These are phyloP conservation scores for Ictidomys tridecemlineatus DNA, from an alignment of 2,113 vertebrate genomes.

Conservation along the genomic window DNA sequence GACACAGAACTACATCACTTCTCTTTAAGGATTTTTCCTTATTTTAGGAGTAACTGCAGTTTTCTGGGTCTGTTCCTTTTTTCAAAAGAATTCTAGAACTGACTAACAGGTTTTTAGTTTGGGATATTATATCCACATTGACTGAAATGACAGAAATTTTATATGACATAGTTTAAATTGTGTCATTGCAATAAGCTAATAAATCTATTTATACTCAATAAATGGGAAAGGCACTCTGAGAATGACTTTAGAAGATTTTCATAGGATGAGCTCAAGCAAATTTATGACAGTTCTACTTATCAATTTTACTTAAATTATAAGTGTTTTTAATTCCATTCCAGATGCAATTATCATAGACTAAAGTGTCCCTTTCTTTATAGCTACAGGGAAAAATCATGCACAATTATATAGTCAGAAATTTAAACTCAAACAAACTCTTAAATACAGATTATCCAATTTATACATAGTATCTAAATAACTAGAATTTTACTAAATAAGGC, in stretches of 20 bases:
- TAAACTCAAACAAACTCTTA: slow-evolving; percentile 57
- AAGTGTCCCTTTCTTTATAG: slow-evolving; percentile 3
- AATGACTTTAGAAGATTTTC: background rate
- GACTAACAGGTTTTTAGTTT: background rate
- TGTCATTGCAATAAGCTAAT: slow-evolving; percentile 32
- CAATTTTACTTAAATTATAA: slow-evolving; percentile 65
- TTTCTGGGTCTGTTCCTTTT: background rate
- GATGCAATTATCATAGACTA: slow-evolving; percentile 30
- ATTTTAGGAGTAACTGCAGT: slow-evolving; percentile 1
- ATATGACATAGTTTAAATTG: background rate
- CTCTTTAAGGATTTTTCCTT: background rate
- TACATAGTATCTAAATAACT: slow-evolving; percentile 45
- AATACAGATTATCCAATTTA: background rate
- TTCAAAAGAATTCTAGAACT: background rate
- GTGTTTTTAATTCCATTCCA: slow-evolving; percentile 31
- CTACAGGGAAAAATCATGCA: background rate
- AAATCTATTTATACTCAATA: background rate
- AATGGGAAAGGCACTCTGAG: background rate
- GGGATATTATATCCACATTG: background rate
- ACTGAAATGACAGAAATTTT: background rate
- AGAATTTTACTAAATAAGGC: slow-evolving; percentile 48
- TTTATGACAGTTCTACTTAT: slow-evolving; percentile 41
- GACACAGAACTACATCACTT: background rate
- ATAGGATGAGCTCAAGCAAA: background rate
- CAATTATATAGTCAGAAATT: slow-evolving; percentile 7